Evolutionary conservation across 2,113 vertebrate species (phyloP), one percentile per base, ranked within the genome.

Genomic region (Cyanistes caeruleus): DNA sequence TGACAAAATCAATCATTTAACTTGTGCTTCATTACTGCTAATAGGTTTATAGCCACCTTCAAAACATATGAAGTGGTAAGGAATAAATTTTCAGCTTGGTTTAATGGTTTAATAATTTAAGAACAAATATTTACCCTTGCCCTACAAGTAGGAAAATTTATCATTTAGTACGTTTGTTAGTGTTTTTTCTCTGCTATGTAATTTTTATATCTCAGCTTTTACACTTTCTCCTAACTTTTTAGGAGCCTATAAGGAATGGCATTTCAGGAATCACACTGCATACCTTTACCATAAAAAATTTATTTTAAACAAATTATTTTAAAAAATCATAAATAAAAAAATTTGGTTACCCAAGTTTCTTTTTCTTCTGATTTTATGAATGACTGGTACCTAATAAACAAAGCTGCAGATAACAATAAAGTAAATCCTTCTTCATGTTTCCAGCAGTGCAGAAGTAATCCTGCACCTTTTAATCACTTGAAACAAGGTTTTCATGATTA

Each of bases 1-100:
- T 77, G 72, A 74, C 84, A 89, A 94, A 96, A 93, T 96, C 93
- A 90, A 52, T 91, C 90, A 91, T 74, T 80, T 83, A 35, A 41
- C 17, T 76, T 64, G 67, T 46, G 39, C 58, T 85, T 94, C 74
- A 85, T 93, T 85, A 75, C 53, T 69, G 65, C 53, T 62, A 72
- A 65, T 80, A 76, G 73, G 76, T 95, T 92, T 93, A 63, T 31
- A 81, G 48, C 80, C 52, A 79, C 77, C 53, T 65, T 85, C 59
- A 80, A 79, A 79, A 89, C 33, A 27, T 17, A 27, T 6, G 37
- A 64, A 75, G 27, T 41, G 5, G 4, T 44, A 87, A 75, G 21
- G 23, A 21, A 39, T 58, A 77, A 46, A n/a, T 83, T 85, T 64
- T 55, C 75, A 91, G 35, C 59, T 74, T 90, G 59, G 62, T 49